These are phyloP conservation scores for Anarsia innoxiella DNA, from an alignment of 2,888 invertebrate genomes.

Conservation along the genomic window DNA sequence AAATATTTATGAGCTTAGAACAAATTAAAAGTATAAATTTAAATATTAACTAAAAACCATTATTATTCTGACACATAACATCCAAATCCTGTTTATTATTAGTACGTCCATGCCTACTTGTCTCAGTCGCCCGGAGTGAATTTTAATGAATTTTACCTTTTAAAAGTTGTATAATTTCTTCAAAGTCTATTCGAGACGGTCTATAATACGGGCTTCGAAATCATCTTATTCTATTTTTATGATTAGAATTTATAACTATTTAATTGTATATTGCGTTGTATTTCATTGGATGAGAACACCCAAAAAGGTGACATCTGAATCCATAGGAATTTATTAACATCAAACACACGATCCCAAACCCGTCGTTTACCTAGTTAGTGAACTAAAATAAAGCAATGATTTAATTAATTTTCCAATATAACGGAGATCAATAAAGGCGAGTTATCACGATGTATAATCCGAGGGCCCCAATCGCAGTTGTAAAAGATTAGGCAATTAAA, in stretches of 20 bases:
- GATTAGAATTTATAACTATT: constrained; percentile 34
- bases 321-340: constrained; percentile 12
- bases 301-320: constrained; percentile 19
- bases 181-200: constrained; percentile 25
- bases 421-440: constrained; percentile 23
- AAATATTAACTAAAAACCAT: constrained; percentile 40
- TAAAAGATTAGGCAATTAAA: constrained; percentile 64
- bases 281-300: constrained; percentile 21
- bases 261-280: constrained; percentile 29
- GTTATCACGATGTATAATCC: constrained; percentile 26
- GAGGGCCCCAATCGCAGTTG: constrained; percentile 48
- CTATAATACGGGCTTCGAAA: constrained; percentile 33
- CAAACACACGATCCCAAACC: not conserved
- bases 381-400: constrained; percentile 4
- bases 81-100: constrained; percentile 55
- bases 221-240: constrained; percentile 42
- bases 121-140: constrained; percentile 52
- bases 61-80: constrained; percentile 41
- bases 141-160: constrained; percentile 47
- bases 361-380: not conserved
- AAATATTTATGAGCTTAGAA: constrained; percentile 57
- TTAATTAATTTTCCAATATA: constrained; percentile 18
- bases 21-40: constrained; percentile 63
- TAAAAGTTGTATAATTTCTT: constrained; percentile 32
- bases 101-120: constrained; percentile 28